Evolutionary conservation across 2,113 vertebrate genomes (phyloP).

Genomic region (Stegastes partitus): DNA sequence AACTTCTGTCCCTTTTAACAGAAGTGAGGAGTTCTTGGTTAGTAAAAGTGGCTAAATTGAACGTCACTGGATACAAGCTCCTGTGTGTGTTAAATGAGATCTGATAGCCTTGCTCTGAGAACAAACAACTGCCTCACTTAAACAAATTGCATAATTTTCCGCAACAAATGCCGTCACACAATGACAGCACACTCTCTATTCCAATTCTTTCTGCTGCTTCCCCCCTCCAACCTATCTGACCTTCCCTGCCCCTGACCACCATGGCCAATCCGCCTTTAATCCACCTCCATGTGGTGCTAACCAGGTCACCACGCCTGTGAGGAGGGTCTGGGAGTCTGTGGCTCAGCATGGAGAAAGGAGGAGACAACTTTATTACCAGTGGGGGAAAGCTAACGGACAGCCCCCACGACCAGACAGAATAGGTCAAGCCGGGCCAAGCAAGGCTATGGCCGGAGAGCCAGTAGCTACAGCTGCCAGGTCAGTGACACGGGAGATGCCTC

Average conservation of each 20-base stretch:
- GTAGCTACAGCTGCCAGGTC: conserved; percentile 58
- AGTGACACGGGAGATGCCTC: conserved; percentile 28
- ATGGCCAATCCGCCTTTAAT: conserved; percentile 82
- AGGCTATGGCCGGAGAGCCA: conserved; percentile 31
- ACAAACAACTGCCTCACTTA: conserved; percentile 67
- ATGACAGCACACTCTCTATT: conserved; percentile 58
- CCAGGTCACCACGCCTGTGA: conserved; percentile 85
- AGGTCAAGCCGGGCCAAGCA: conserved; percentile 58
- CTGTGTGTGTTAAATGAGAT: conserved; percentile 44
- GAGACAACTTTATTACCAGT: conserved; percentile 86
- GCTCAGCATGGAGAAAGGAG: conserved; percentile 67
- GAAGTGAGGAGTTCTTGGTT: neutral
- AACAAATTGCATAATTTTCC: conserved; percentile 79
- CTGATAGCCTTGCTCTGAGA: conserved; percentile 48
- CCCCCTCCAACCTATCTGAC: conserved; percentile 66
- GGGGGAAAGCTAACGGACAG: conserved; percentile 61
- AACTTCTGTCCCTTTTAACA: neutral
- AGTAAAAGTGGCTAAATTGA: neutral
- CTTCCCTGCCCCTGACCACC: conserved; percentile 75
- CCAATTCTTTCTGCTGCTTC: conserved; percentile 48
- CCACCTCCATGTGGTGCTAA: conserved; percentile 81
- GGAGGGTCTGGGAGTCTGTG: conserved; percentile 56
- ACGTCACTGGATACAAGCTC: neutral
- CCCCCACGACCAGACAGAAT: conserved; percentile 50
- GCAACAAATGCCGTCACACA: conserved; percentile 65